Conservation (phyloP, 2,888 invertebrate species). For the Chloroclystis v-ata region DNA sequence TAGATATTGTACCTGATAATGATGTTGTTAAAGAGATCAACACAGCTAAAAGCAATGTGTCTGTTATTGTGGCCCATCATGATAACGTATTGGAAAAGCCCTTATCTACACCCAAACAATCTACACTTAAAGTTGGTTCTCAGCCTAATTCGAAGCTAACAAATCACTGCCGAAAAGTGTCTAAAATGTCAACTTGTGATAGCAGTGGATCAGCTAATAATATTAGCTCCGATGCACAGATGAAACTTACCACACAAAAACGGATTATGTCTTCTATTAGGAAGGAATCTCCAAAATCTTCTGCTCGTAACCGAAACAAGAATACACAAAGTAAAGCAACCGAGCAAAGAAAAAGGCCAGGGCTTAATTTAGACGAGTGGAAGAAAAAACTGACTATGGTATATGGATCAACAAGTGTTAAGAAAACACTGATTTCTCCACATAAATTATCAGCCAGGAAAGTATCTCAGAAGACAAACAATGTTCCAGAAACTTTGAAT, state of each 20-base stretch:
- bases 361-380: slow-evolving; percentile 56
- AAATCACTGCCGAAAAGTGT: slow-evolving; percentile 47
- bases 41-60: slow-evolving; percentile 45
- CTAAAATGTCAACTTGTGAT: slow-evolving; percentile 58
- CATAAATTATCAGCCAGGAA: slow-evolving; percentile 30
- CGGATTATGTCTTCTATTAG: slow-evolving; percentile 31
- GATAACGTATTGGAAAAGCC: slow-evolving; percentile 26
- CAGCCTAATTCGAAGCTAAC: slow-evolving; percentile 21
- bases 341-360: slow-evolving; percentile 35
- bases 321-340: slow-evolving; percentile 33
- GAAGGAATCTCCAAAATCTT: slow-evolving; percentile 38
- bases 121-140: slow-evolving; percentile 14
- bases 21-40: slow-evolving; percentile 29
- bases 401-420: slow-evolving; percentile 45
- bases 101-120: slow-evolving; percentile 10
- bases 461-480: slow-evolving; percentile 31
- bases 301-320: slow-evolving; percentile 32
- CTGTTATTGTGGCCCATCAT: slow-evolving; percentile 51
- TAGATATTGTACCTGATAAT: slow-evolving; percentile 66
- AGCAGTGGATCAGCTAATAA: slow-evolving; percentile 61
- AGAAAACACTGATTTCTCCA: slow-evolving; percentile 25
- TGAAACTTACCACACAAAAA: slow-evolving; percentile 37
- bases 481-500: slow-evolving; percentile 35
- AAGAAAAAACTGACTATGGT: slow-evolving; percentile 57
- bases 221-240: slow-evolving; percentile 44